Percentiles rank a stretch among this genome's conserved stretches.
These are phyloP conservation scores for Ectropis grisescens DNA, from an alignment of 1,140 invertebrate species.

Conservation along the genomic window DNA sequence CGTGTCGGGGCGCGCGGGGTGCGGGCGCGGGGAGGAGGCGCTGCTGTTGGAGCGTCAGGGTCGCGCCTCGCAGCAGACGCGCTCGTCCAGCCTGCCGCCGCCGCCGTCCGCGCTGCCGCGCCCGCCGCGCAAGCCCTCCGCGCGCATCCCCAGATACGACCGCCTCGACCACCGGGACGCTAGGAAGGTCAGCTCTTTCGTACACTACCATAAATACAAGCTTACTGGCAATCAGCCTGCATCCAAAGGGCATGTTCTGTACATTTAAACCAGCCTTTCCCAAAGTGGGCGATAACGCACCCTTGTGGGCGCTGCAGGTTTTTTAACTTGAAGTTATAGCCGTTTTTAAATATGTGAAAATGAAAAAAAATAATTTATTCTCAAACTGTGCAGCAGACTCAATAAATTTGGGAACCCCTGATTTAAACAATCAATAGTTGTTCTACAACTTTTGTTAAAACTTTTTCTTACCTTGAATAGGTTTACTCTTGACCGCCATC, in stretches of 20 bases:
- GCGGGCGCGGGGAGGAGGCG: conserved; percentile 76
- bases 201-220: not conserved
- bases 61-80: conserved; percentile 79
- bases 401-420: too few species aligned
- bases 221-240: too few species aligned
- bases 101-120: conserved; percentile 79
- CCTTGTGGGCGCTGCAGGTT: not conserved
- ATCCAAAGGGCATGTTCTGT: too few species aligned
- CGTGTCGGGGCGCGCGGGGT: conserved; percentile 65
- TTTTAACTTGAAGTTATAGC: too few species aligned
- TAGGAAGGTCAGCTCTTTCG: conserved; percentile 58
- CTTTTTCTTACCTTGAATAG: too few species aligned
- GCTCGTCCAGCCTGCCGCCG: conserved; percentile 57
- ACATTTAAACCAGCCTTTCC: too few species aligned
- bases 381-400: not conserved
- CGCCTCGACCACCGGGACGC: conserved; percentile 72
- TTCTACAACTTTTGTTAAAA: too few species aligned
- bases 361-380: not conserved
- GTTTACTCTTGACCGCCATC: too few species aligned
- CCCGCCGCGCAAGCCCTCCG: conserved; percentile 73
- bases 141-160: conserved; percentile 70
- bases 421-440: too few species aligned
- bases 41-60: conserved; percentile 83
- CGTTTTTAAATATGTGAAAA: too few species aligned
- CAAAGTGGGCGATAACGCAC: too few species aligned